These are phyloP conservation scores for Prunella fulvescens DNA, from an alignment of 2,113 vertebrate species.

Conservation along the genomic window DNA sequence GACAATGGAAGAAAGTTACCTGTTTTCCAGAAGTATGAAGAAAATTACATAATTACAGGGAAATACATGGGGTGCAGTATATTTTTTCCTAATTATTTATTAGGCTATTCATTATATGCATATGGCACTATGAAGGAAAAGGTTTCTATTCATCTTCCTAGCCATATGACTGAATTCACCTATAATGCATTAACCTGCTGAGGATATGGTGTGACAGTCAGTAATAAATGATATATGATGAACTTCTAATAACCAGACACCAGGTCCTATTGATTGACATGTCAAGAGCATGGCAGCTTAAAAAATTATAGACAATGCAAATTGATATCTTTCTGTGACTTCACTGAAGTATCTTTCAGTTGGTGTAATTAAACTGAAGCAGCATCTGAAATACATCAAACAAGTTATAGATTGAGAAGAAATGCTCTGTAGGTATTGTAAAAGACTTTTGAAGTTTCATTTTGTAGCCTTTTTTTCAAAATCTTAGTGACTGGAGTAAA, in stretches of 20 bases:
- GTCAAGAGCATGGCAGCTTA: neutral
- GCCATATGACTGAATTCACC: neutral
- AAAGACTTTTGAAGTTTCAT: neutral
- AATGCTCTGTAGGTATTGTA: neutral
- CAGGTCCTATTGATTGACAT: conserved; percentile 48
- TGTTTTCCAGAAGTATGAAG: neutral
- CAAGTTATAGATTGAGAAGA: neutral
- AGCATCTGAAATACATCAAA: conserved; percentile 50
- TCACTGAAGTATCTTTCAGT: conserved; percentile 55
- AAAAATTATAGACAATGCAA: conserved; percentile 49
- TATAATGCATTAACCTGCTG: neutral
- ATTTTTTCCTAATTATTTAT: conserved; percentile 26
- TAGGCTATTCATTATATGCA: neutral
- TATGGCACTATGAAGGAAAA: neutral
- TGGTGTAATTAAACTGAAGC: conserved; percentile 57
- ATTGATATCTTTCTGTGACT: conserved; percentile 52
- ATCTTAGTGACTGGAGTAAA: neutral
- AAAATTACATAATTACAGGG: neutral
- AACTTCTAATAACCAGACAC: conserved; percentile 52
- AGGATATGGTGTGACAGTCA: conserved; percentile 15
- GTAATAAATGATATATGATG: conserved; percentile 56
- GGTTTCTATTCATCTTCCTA: neutral
- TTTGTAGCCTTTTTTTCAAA: neutral
- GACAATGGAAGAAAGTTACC: neutral
- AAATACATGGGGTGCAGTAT: neutral